phyloP scores from a whole-genome alignment of 1,140 invertebrate species.

The Drosophila mojavensis region DNA sequence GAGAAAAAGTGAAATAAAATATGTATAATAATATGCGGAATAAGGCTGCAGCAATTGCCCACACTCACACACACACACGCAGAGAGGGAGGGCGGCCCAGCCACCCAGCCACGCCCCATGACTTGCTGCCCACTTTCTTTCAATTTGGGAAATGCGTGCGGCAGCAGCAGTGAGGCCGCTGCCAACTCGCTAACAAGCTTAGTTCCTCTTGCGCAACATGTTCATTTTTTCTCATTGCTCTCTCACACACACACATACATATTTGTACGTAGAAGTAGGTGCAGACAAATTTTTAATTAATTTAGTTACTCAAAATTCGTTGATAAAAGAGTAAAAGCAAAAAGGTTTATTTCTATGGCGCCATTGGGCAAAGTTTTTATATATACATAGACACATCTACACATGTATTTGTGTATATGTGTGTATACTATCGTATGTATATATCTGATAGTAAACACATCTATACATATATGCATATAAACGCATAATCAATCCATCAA shows the following conservation, averaged over 20 bases:
- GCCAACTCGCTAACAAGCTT: slow-evolving; percentile 79
- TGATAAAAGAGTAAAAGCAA: slow-evolving; percentile 5
- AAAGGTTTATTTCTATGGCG: slow-evolving; percentile 23
- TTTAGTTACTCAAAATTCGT: slow-evolving; percentile 62
- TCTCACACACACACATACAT: slow-evolving; percentile 20
- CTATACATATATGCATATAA: too few relatives aligned
- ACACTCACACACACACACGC: neutral
- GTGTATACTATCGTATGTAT: too few relatives aligned
- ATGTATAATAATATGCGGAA: slow-evolving; percentile 79
- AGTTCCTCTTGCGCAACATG: slow-evolving; percentile 65
- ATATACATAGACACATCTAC: neutral
- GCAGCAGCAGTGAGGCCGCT: slow-evolving; percentile 38
- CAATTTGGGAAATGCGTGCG: slow-evolving; percentile 51
- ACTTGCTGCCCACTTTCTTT: slow-evolving; percentile 1
- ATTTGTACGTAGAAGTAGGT: slow-evolving; percentile 15
- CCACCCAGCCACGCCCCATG: slow-evolving; percentile 3
- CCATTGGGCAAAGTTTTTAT: slow-evolving; percentile 7
- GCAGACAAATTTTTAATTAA: slow-evolving; percentile 64
- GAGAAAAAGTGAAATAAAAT: slow-evolving; percentile 66
- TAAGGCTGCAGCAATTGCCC: slow-evolving; percentile 51
- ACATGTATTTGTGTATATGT: too few relatives aligned
- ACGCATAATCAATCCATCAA: too few relatives aligned
- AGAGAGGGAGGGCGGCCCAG: too few relatives aligned
- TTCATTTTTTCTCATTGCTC: slow-evolving; percentile 28
- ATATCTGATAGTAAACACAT: too few relatives aligned